Conservation (phyloP, 1,140 invertebrate genomes). For the Drosophila repleta region DNA sequence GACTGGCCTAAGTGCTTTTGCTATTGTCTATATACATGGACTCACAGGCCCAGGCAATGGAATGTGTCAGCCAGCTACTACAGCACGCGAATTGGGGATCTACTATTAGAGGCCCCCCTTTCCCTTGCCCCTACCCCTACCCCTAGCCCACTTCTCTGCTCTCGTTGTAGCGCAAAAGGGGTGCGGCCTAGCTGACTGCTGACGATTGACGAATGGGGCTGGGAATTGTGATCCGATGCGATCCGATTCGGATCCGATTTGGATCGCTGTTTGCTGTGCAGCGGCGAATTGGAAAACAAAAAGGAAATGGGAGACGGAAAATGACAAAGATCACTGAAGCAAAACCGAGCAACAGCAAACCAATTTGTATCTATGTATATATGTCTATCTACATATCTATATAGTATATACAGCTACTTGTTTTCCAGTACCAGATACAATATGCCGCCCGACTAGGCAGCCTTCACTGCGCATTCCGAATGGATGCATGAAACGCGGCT, state of each 20-base stretch:
- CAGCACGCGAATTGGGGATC: slow-evolving; percentile 53
- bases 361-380: slow-evolving; percentile 67
- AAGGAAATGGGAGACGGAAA: slow-evolving; percentile 80
- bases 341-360: slow-evolving; percentile 55
- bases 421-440: slow-evolving; percentile 27
- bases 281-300: slow-evolving; percentile 51
- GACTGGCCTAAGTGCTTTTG: not conserved
- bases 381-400: slow-evolving; percentile 23
- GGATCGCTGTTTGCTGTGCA: slow-evolving; percentile 28
- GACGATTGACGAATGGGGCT: slow-evolving; percentile 21
- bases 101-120: slow-evolving; percentile 16
- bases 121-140: not conserved
- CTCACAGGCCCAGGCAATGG: slow-evolving; percentile 41
- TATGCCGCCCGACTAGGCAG: slow-evolving; percentile 31
- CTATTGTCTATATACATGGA: slow-evolving; percentile 34
- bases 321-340: slow-evolving; percentile 81
- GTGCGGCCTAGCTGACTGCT: slow-evolving; percentile 44
- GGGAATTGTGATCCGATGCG: slow-evolving; percentile 10
- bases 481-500: slow-evolving; percentile 2
- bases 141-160: not conserved
- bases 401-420: slow-evolving; percentile 29
- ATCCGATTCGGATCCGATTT: slow-evolving; percentile 33
- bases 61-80: slow-evolving; percentile 53
- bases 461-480: slow-evolving; percentile 11
- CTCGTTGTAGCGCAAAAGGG: slow-evolving; percentile 32